Conservation (phyloP, 35 echinoderm and acorn worm species). For the Acanthaster planci region DNA sequence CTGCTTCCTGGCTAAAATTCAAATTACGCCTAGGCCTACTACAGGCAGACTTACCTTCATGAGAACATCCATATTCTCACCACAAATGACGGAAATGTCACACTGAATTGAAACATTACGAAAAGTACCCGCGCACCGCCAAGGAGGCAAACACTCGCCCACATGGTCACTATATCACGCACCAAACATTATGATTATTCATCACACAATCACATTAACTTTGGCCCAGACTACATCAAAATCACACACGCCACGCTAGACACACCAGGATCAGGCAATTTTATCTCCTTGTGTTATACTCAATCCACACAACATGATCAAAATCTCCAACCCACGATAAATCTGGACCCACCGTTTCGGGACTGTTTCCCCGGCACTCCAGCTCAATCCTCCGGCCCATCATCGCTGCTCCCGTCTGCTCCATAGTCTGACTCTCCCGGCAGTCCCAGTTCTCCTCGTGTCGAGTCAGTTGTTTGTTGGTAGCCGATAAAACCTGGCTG, state of each 20-base stretch:
- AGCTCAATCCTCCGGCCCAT: conserved; percentile 62
- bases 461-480: conserved; percentile 4
- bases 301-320: background rate
- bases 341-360: conserved; percentile 38
- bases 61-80: no score
- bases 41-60: no score
- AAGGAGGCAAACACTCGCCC: no score
- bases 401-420: conserved; percentile 22
- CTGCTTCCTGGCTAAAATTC: no score
- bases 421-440: background rate
- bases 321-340: background rate
- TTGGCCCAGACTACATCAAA: background rate
- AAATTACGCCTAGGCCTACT: no score
- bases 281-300: background rate
- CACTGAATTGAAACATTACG: no score
- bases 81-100: no score
- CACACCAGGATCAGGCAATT: background rate
- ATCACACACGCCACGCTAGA: background rate
- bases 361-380: conserved; percentile 43
- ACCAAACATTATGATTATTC: background rate
- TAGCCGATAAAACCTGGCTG: no score
- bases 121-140: no score
- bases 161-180: no score
- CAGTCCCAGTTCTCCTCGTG: background rate
- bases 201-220: background rate